These are phyloP conservation scores for Tiliqua scincoides DNA, from an alignment of 2,113 vertebrate species.

Conservation along the genomic window DNA sequence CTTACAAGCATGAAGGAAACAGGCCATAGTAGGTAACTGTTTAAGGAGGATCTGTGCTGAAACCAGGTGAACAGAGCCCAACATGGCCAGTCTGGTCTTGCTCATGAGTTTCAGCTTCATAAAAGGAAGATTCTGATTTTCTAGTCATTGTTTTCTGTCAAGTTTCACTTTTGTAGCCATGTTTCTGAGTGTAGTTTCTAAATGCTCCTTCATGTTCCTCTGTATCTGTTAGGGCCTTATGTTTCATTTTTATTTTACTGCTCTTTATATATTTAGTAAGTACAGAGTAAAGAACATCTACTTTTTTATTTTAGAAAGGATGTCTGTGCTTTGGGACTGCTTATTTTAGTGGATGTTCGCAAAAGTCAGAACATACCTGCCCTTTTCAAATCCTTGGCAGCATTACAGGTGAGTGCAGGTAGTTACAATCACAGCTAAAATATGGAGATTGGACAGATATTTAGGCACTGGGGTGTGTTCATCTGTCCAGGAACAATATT, in stretches of 20 bases:
- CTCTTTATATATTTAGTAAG: neutral
- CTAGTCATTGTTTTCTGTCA: neutral
- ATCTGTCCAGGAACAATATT: neutral
- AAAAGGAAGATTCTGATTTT: neutral
- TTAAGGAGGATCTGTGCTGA: too few species aligned
- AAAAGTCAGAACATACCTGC: constrained; percentile 69
- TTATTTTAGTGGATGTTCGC: constrained; percentile 81
- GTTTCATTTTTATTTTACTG: neutral
- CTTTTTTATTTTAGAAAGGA: constrained; percentile 75
- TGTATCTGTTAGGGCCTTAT: neutral
- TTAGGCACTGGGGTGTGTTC: neutral
- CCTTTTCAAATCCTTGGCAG: constrained; percentile 79
- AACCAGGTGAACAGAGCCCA: too few species aligned
- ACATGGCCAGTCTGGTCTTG: too few species aligned
- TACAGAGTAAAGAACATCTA: neutral
- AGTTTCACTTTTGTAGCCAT: neutral
- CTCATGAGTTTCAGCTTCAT: too few species aligned
- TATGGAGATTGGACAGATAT: neutral
- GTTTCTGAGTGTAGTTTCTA: neutral
- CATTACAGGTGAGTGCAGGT: constrained; percentile 80
- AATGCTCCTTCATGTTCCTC: neutral
- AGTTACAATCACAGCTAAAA: neutral
- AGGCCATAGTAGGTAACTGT: too few species aligned
- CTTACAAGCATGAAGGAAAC: too few species aligned
- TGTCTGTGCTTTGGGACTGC: constrained; percentile 77